A percentile compares a stretch with the other conserved stretches of the same genome.
Evolutionary conservation across 2,888 invertebrate species (phyloP).

Genomic region (Patella depressa): DNA sequence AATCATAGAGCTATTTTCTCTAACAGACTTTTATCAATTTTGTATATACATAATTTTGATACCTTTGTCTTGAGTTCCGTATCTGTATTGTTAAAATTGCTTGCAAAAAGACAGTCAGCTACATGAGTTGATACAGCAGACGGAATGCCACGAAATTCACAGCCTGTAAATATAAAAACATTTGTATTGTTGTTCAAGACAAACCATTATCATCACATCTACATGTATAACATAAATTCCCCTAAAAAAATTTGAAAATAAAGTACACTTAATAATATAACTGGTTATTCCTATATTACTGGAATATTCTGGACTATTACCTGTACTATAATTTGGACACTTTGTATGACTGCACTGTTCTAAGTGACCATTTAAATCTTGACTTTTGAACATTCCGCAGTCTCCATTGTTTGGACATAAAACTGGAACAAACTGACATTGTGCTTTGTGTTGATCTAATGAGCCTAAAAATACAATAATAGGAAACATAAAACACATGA

Average conservation of each 20-base stretch:
- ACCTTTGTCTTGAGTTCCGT: no score
- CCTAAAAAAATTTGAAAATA: not conserved
- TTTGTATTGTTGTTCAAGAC: no score
- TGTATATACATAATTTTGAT: no score
- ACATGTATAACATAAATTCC: no score
- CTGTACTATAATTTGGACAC: not conserved
- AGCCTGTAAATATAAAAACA: conserved; percentile 39
- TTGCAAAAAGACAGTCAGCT: not conserved
- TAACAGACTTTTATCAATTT: no score
- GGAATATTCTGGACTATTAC: no score
- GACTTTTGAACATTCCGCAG: conserved; percentile 49
- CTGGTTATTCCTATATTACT: no score
- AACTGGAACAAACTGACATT: conserved; percentile 49
- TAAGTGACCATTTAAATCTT: conserved; percentile 53
- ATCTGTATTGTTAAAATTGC: no score
- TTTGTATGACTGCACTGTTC: conserved; percentile 41
- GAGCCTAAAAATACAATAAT: conserved; percentile 37
- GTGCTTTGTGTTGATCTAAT: conserved; percentile 52
- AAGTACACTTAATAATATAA: no score
- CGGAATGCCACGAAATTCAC: conserved; percentile 47
- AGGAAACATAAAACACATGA: no score
- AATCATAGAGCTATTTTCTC: no score
- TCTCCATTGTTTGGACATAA: conserved; percentile 50
- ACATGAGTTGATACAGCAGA: conserved; percentile 41
- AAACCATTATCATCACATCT: no score